Conservation (phyloP, 2,888 invertebrate species). For the Dryobotodes eremita region DNA sequence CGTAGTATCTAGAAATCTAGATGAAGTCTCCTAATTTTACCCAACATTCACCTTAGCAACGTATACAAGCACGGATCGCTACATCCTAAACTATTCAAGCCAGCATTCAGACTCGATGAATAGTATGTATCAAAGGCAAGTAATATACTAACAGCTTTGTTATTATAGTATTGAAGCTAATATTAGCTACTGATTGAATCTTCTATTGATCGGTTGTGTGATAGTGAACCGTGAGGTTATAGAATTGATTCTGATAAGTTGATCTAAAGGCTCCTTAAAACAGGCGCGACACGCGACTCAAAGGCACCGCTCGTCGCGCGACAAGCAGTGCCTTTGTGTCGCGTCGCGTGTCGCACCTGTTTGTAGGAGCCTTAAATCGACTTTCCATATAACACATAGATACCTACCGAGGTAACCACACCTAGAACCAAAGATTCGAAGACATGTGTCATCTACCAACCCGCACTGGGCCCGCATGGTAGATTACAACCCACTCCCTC, state of each 20-base stretch:
- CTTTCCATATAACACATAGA: too few species aligned
- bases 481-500: not conserved
- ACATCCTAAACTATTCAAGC: slow-evolving; percentile 21
- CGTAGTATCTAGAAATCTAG: not conserved
- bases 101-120: slow-evolving; percentile 27
- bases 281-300: too few species aligned
- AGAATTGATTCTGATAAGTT: not conserved
- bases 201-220: not conserved
- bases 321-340: too few species aligned
- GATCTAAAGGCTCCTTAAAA: too few species aligned
- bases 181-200: slow-evolving; percentile 15
- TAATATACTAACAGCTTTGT: slow-evolving; percentile 50
- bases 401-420: not conserved
- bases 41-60: not conserved
- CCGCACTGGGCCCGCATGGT: not conserved
- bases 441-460: not conserved
- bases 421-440: not conserved
- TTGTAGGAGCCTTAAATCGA: too few species aligned
- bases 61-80: not conserved
- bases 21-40: not conserved
- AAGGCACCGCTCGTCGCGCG: too few species aligned
- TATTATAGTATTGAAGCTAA: slow-evolving; percentile 42
- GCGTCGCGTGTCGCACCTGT: too few species aligned
- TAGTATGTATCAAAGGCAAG: slow-evolving; percentile 34
- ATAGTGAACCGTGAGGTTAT: not conserved